A percentile compares a stretch with the other conserved stretches of the same genome.
Conservation (phyloP, 92 coral and sea anemone genomes). For the Desmophyllum pertusum region DNA sequence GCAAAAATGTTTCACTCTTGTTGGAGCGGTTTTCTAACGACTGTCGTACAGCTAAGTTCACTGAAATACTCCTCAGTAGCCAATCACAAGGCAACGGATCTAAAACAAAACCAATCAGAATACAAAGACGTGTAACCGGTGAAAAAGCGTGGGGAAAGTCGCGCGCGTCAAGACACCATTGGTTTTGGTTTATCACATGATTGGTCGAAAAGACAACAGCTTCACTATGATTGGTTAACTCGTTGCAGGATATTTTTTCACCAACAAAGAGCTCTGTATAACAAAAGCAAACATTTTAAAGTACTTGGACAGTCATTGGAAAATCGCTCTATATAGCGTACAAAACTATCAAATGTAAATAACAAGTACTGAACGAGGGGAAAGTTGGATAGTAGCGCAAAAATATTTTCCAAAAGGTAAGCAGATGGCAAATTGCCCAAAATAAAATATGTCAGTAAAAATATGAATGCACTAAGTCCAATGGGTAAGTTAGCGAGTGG, state of each 20-base stretch:
- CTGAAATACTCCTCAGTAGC: neutral
- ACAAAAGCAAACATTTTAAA: neutral
- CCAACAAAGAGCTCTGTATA: neutral
- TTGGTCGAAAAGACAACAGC: neutral
- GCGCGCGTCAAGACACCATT: neutral
- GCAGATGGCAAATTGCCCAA: neutral
- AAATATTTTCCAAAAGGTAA: neutral
- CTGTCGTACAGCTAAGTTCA: neutral
- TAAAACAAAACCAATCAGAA: neutral
- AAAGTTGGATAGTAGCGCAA: neutral
- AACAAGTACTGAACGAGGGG: neutral
- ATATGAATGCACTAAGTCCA: neutral
- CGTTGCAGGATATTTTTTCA: neutral
- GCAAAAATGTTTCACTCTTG: neutral
- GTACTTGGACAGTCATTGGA: neutral
- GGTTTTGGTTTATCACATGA: neutral
- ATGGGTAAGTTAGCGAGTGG: neutral
- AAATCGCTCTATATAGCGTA: neutral
- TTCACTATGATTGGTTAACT: neutral
- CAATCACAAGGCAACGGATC: neutral
- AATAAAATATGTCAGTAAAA: neutral
- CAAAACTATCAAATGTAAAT: neutral
- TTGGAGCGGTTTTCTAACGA: neutral
- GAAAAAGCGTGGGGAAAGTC: neutral
- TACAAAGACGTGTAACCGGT: neutral